Percentiles rank a stretch among this genome's conserved stretches.
Evolutionary conservation across 2,797 vertebrate genomes (phyloP).

Genomic region (Tarsius wallacei): DNA sequence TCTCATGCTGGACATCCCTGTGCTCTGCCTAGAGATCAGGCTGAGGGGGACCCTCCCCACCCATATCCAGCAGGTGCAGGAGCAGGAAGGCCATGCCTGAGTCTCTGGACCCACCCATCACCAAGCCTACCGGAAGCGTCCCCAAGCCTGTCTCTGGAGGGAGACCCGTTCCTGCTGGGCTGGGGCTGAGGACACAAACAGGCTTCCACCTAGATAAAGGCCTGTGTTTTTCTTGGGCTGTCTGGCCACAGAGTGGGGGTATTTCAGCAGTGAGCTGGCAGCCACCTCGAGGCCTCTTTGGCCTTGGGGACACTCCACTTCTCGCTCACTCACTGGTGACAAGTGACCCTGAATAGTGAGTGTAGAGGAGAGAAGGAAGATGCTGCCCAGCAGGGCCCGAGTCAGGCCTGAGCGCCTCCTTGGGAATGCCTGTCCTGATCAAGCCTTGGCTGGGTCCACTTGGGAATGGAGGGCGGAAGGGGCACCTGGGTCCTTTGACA

Average conservation of each 20-base stretch:
- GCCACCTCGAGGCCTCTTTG: too few species aligned
- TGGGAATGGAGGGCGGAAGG: background rate
- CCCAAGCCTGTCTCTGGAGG: background rate
- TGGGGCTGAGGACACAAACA: background rate
- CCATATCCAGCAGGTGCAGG: background rate
- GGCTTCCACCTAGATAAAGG: background rate
- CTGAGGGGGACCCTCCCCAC: background rate
- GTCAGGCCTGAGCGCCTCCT: too few species aligned
- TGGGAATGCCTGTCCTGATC: background rate
- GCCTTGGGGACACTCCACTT: background rate
- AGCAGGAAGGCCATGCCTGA: background rate
- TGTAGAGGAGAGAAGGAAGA: background rate
- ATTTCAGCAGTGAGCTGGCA: background rate
- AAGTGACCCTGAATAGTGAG: background rate
- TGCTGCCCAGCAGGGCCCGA: background rate
- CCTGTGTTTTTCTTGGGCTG: background rate
- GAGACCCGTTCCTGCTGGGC: background rate
- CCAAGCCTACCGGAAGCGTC: background rate
- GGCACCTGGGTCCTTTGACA: accelerated
- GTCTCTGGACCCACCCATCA: background rate
- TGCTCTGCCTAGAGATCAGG: background rate
- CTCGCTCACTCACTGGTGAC: background rate
- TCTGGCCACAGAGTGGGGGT: background rate
- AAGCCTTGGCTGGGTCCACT: too few species aligned
- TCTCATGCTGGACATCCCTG: background rate